Conservation (phyloP, 2,797 vertebrate species). For the Carcharodon carcharias region DNA sequence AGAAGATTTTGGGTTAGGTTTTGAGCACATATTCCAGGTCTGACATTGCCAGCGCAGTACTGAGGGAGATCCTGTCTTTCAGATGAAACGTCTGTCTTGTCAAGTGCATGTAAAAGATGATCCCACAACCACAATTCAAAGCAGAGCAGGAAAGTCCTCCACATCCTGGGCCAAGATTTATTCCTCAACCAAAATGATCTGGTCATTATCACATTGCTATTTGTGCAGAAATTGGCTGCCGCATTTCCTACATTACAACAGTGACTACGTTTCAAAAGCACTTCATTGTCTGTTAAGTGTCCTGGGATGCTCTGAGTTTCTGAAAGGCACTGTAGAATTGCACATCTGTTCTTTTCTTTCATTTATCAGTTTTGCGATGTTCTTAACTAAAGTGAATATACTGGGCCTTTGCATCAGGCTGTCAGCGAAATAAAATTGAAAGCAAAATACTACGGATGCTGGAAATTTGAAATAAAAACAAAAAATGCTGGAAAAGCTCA, state of each 20-base stretch:
- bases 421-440: not conserved
- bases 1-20: not conserved
- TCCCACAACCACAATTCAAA: not conserved
- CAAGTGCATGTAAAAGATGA: not conserved
- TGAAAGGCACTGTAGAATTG: not conserved
- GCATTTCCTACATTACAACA: not conserved
- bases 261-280: not conserved
- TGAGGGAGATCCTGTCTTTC: not conserved
- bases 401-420: not conserved
- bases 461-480: no score
- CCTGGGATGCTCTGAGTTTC: not conserved
- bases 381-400: not conserved
- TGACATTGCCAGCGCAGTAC: not conserved
- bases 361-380: not conserved
- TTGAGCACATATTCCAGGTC: not conserved
- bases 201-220: not conserved
- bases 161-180: not conserved
- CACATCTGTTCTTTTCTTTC: not conserved
- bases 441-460: no score
- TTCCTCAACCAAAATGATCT: not conserved
- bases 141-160: not conserved
- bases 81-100: not conserved
- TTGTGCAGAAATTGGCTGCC: not conserved
- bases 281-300: not conserved
- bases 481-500: no score